Evolutionary conservation across 2,797 vertebrate species (phyloP), one percentile per base, ranked within the genome.

Genomic region (Pampus argenteus): DNA sequence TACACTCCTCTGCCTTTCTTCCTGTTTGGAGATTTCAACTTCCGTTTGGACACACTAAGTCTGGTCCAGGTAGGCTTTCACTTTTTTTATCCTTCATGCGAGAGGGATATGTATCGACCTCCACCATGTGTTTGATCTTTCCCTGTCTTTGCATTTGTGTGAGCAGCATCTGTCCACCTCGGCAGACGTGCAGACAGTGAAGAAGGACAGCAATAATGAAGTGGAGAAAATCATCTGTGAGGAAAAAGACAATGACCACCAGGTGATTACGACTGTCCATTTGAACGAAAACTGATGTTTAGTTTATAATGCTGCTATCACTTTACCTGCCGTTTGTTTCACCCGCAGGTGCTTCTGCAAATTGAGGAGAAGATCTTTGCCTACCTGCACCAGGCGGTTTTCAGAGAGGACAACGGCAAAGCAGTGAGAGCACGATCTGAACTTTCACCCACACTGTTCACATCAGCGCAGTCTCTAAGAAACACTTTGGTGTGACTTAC

Each of bases 1-100:
- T 85, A 80, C 78, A 73, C 80, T 20, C 45, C 89, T 9, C 75
- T 92, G 60, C 95, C 95, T 47, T 95, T 93, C 82, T 95, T 96
- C 79, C 62, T 96, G 42, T 96, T 96, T 79, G 95, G 95, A 83
- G 95, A 96, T 85, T 96, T 96, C 18, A 96, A 96, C 89, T 96
- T 96, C 76, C 94, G 95, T 13, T 75, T 96, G 54, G 95, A 96
- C 83, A 92, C 94, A 1, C 65, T 79, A 31, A 92, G 89, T 49
- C 80, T 96, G 23, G 89, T 96, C 38, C 89, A 95, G 93, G 95
- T 96, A 80, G 50, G 55, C 23, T 22, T 22, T 15, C 11, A 1
- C 6, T 31, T 59, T 25, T 0, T 2, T 57, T 71, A 22, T 20
- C 1, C 6, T 4, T 58, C 44, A 36, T n/a, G 4, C 38, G 18